Evolutionary conservation across 2,888 invertebrate species (phyloP).

Genomic region (Boloria selene): DNA sequence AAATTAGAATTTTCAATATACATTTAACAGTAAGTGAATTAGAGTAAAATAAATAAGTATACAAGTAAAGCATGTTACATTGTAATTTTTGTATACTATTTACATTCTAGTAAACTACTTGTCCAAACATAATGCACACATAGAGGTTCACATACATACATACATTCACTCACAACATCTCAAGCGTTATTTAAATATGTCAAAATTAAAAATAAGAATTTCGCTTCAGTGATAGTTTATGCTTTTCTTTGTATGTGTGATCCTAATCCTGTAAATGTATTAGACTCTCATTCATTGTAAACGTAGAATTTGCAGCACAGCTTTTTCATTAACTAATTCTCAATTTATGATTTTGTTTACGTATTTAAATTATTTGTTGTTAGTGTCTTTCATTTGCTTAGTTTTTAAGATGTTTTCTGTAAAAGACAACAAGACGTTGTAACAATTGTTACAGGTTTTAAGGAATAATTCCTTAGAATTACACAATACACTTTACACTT

Average conservation of each 20-base stretch:
- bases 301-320: slow-evolving; percentile 75
- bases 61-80: no score
- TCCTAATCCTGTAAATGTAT: slow-evolving; percentile 60
- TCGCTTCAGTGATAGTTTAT: slow-evolving; percentile 33
- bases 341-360: slow-evolving; percentile 46
- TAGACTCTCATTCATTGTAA: slow-evolving; percentile 54
- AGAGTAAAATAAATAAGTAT: no score
- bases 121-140: background rate
- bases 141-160: slow-evolving; percentile 4
- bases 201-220: slow-evolving; percentile 15
- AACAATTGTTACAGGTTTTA: slow-evolving; percentile 12
- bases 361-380: slow-evolving; percentile 54
- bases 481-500: slow-evolving; percentile 1
- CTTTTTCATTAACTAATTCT: slow-evolving; percentile 77
- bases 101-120: slow-evolving; percentile 2
- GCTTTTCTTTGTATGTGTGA: slow-evolving; percentile 58
- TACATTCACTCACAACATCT: background rate
- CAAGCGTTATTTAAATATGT: slow-evolving; percentile 5
- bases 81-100: background rate
- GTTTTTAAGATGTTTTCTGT: slow-evolving; percentile 44
- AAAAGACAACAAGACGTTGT: slow-evolving; percentile 9
- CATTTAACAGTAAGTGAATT: no score
- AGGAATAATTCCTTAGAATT: background rate
- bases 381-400: slow-evolving; percentile 19
- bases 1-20: no score